These are phyloP conservation scores for Acanthisitta chloris DNA, from an alignment of 2,113 vertebrate genomes.

Conservation along the genomic window DNA sequence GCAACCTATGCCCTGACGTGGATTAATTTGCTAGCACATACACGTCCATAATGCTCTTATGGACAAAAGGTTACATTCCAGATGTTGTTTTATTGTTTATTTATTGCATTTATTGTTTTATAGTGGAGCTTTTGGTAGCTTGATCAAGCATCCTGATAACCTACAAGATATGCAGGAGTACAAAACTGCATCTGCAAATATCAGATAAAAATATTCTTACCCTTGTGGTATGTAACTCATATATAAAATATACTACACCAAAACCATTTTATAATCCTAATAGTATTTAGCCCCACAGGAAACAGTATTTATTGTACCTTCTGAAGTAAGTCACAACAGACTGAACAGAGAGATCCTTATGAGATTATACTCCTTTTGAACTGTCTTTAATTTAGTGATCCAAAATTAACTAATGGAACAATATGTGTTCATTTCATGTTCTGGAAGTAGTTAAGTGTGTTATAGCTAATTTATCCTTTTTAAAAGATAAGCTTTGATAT, in stretches of 20 bases:
- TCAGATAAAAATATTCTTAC: not conserved
- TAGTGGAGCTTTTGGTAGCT: not conserved
- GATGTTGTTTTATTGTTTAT: not conserved
- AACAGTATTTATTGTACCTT: not conserved
- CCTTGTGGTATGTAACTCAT: not conserved
- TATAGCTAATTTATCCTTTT: slow-evolving; percentile 33
- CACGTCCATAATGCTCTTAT: not conserved
- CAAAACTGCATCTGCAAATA: not conserved
- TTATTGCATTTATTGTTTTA: not conserved
- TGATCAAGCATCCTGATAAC: not conserved
- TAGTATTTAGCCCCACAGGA: not conserved
- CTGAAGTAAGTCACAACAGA: not conserved
- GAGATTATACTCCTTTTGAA: slow-evolving; percentile 31
- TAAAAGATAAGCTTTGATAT: slow-evolving; percentile 42
- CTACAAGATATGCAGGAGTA: not conserved
- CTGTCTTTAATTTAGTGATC: slow-evolving; percentile 22
- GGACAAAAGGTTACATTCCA: not conserved
- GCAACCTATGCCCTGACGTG: not conserved
- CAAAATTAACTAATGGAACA: slow-evolving; percentile 41
- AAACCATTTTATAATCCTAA: not conserved
- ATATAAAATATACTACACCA: not conserved
- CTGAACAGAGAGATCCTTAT: slow-evolving; percentile 5
- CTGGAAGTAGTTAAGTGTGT: slow-evolving; percentile 23
- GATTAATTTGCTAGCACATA: not conserved
- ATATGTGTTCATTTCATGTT: slow-evolving; percentile 12